Base-by-base conservation (phyloP, 2,113 vertebrate genomes). In the Lamprologus callipterus region DNA sequence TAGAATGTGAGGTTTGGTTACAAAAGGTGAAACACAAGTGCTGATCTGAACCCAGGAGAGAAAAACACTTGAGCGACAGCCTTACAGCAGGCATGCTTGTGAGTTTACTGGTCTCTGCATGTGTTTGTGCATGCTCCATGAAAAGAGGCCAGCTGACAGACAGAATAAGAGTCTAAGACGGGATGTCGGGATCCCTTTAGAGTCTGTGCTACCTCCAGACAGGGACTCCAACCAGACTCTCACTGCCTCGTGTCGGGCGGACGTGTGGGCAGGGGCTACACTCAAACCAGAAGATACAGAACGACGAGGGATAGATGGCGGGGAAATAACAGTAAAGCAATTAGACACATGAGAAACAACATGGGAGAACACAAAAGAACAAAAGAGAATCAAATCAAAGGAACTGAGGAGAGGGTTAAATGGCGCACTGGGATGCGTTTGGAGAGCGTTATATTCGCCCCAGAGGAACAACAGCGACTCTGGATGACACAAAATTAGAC, bases 201-300 rank as follows among this genome's bases (percentile, higher is more conserved):
- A 93, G 91, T 95, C 95, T 92, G 92, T 82, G 97, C 98, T 99
- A 99, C 99, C 99, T 99, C 98, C 97, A 89, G 98, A 97, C 95
- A 99, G 95, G 47, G 98, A 98, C 95, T 99, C 98, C 98, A 99
- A 97, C 99, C 99, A 99, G 96, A 98, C 98, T 97, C 97, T 97
- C 95, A 99, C 98, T 85, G 97, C 98, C 93, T 98, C 98, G 81
- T 96, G 97, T 95, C 97, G 98, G 94, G 97, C 68, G 95, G 98
- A 98, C 84, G 97, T 97, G 96, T 97, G 97, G 97, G 96, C 97
- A 49, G 97, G 97, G 88, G 96, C 99, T 99, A 98, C 96, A 96
- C 96, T 96, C 95, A 96, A 91, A 94, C 89, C 95, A 85, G 96
- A 91, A 60, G 92, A 85, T 68, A 92, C 75, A 55, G 93, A 92